These are phyloP conservation scores for Phenganax stokvisi DNA, from an alignment of 92 coral and sea anemone species.

Conservation along the genomic window DNA sequence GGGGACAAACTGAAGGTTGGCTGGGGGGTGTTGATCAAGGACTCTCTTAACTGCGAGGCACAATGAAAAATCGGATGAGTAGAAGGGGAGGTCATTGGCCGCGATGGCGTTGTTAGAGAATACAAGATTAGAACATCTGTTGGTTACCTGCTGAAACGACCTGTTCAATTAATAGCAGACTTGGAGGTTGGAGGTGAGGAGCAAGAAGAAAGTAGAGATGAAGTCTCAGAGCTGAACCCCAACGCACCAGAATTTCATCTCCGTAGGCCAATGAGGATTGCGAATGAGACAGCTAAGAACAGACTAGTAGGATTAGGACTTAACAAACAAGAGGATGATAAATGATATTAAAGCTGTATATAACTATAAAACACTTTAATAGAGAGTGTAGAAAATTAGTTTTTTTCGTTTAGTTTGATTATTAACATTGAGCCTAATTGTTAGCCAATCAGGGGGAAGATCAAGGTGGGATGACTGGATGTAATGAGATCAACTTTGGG, in stretches of 20 bases:
- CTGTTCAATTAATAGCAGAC: too few species aligned
- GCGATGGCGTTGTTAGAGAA: constrained; percentile 9
- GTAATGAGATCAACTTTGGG: too few species aligned
- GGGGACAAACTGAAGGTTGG: not conserved
- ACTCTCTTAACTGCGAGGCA: not conserved
- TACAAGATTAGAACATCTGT: too few species aligned
- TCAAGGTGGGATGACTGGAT: too few species aligned
- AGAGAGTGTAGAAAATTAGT: too few species aligned
- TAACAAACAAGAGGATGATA: not conserved
- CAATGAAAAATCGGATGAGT: constrained; percentile 23
- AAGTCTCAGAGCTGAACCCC: not conserved
- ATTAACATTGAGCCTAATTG: too few species aligned
- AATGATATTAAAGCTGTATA: not conserved
- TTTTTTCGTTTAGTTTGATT: too few species aligned
- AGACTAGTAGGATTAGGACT: not conserved
- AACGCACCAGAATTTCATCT: not conserved
- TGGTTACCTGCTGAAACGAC: too few species aligned
- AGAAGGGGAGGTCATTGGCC: not conserved
- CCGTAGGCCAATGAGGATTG: not conserved
- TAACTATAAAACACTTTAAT: too few species aligned
- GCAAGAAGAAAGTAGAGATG: not conserved
- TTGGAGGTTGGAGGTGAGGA: too few species aligned
- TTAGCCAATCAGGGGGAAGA: too few species aligned
- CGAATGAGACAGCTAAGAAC: constrained; percentile 6
- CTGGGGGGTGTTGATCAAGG: constrained; percentile 17